Percentiles rank a stretch among this genome's conserved stretches.
Evolutionary conservation across 1,140 invertebrate species (phyloP).

Genomic region (Ips nitidus): DNA sequence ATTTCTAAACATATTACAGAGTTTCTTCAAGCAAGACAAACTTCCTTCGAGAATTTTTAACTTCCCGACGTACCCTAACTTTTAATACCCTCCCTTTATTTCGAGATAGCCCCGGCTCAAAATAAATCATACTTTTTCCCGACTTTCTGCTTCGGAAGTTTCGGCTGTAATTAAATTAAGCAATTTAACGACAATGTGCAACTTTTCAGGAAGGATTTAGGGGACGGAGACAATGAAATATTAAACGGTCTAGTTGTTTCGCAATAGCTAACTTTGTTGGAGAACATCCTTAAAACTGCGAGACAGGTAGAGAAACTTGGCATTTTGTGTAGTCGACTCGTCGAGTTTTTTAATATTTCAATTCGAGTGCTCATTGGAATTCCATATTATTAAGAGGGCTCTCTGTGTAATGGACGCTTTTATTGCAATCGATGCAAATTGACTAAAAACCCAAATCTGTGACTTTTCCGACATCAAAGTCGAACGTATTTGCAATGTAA

Average conservation of each 20-base stretch:
- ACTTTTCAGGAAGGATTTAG: constrained; percentile 29
- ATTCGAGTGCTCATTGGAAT: too few relatives aligned
- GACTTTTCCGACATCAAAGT: constrained; percentile 4
- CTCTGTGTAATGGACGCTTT: neutral
- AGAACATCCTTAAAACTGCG: neutral
- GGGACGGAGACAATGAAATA: constrained; percentile 27
- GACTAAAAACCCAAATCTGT: neutral
- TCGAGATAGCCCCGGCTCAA: constrained; percentile 27
- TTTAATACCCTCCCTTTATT: constrained; percentile 35
- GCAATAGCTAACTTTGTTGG: constrained; percentile 12
- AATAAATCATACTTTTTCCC: constrained; percentile 34
- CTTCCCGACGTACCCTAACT: constrained; percentile 25
- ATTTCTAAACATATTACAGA: constrained; percentile 33
- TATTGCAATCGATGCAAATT: constrained; percentile 1
- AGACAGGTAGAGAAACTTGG: too few relatives aligned
- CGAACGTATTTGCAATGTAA: neutral
- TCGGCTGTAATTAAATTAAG: constrained; percentile 34
- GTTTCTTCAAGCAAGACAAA: constrained; percentile 29
- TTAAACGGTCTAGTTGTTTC: constrained; percentile 26
- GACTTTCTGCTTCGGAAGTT: constrained; percentile 27
- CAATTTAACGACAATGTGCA: constrained; percentile 32
- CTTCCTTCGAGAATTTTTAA: constrained; percentile 32
- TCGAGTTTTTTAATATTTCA: too few relatives aligned
- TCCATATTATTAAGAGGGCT: too few relatives aligned
- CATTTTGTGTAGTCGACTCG: too few relatives aligned